phyloP scores from a whole-genome alignment of 2,113 vertebrate species.

The Gyps fulvus region DNA sequence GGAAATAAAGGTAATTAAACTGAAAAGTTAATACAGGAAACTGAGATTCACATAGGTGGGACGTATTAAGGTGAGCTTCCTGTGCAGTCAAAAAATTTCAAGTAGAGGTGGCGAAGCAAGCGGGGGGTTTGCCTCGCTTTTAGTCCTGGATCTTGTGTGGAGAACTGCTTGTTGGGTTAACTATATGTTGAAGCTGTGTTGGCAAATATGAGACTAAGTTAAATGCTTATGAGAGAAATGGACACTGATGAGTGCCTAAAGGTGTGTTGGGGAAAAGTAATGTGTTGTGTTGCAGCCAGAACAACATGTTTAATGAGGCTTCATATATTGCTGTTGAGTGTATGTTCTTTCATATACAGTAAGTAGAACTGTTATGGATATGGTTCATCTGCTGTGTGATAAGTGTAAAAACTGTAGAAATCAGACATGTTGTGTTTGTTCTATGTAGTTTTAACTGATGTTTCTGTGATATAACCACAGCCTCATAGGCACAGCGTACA shows the following conservation, averaged over 20 bases:
- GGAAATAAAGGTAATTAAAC: not conserved
- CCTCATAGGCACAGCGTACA: not conserved
- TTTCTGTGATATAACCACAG: not conserved
- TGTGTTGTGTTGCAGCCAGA: not conserved
- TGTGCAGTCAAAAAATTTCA: not conserved
- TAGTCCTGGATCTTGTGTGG: not conserved
- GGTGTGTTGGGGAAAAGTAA: not conserved
- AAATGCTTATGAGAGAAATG: not conserved
- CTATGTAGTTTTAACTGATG: not conserved
- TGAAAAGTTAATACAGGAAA: not conserved
- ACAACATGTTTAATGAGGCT: not conserved
- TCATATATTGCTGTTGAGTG: not conserved
- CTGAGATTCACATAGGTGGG: not conserved
- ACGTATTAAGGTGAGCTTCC: not conserved
- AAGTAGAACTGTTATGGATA: not conserved
- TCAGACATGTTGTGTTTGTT: not conserved
- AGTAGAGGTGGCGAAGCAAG: not conserved
- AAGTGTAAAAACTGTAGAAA: not conserved
- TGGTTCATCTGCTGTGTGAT: not conserved
- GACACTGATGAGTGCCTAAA: not conserved
- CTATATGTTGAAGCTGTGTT: not conserved
- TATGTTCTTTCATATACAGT: not conserved
- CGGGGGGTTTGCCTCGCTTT: not conserved
- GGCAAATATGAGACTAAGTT: not conserved
- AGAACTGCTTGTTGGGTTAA: accelerated